Evolutionary conservation across 1,140 invertebrate genomes (phyloP), one percentile per base, ranked within the genome.

Genomic region (Akabosia matsudoensis): DNA sequence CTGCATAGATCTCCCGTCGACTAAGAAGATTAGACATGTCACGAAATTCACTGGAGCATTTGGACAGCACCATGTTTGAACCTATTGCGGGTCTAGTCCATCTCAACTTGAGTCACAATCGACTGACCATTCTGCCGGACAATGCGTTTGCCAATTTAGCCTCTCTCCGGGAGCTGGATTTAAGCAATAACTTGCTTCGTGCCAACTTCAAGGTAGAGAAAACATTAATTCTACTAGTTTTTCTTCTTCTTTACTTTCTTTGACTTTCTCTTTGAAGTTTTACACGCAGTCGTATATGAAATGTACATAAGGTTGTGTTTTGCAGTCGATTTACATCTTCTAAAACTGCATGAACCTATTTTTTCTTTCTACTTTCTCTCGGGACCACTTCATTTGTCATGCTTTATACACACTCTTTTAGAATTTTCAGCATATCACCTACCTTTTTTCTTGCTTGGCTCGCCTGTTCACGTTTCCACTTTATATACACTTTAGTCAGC

Each of bases 11-110:
- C 78, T 84, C 81, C 14, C 34, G 78, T 22, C 72, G 82, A 79
- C 78, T 81, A 28, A 74, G 75, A 64, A 81, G 83, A 71, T 87
- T 97, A 64, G 90, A 93, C 80, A 85, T 96, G 81, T 90, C 90
- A 0, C 87, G 90, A 73, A 97, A 97, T 83, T 90, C 89, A 71
- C 88, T 97, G 56, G 93, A 96, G 82, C 93, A 94, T 83, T 85
- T 97, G 73, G 94, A 96, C 83, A 92, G 91, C 33, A 94, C 92
- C 22, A 93, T 93, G 84, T 95, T 96, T 83, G 89, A 92, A 34
- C 90, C 90, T 78, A 92, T 92, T 24, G 91, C 92, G 45, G 91
- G 91, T 82, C 84, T 96, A 33, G 89, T 91, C 22, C 88, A 88
- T 75, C 86, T 97, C 22, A 91, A 92, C 85, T 85, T 97, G 77